These are phyloP conservation scores for Acrocera orbiculus DNA, from an alignment of 2,888 invertebrate genomes.

Conservation along the genomic window DNA sequence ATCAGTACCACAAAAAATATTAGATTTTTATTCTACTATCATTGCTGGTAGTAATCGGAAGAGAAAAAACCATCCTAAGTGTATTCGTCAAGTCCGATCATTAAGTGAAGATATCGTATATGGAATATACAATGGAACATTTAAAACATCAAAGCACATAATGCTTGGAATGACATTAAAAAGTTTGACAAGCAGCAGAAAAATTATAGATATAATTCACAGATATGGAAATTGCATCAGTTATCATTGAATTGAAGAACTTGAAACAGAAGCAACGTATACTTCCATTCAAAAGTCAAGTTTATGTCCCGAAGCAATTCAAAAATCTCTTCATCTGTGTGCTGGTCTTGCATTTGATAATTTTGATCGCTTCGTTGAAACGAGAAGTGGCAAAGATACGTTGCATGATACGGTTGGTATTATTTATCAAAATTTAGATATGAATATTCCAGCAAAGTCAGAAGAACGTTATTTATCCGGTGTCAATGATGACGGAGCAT, in stretches of 20 bases:
- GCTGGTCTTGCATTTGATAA: conserved; percentile 19
- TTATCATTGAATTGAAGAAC: conserved; percentile 16
- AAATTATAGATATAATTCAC: conserved; percentile 18
- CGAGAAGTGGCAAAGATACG: conserved; percentile 19
- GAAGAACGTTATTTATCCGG: no score
- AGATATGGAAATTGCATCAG: conserved; percentile 19
- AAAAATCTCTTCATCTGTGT: conserved; percentile 9
- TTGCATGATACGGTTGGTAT: conserved; percentile 23
- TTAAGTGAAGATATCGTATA: conserved; percentile 15
- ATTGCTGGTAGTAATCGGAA: no score
- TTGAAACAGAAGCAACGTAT: conserved; percentile 17
- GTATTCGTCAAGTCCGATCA: no score
- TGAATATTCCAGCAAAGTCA: no score
- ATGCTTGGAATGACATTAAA: conserved; percentile 19
- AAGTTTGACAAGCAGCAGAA: conserved; percentile 17
- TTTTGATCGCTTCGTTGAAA: conserved; percentile 19
- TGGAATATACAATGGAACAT: conserved; percentile 12
- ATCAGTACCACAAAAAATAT: no score
- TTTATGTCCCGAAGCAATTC: conserved; percentile 15
- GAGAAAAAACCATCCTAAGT: no score
- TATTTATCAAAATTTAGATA: no score
- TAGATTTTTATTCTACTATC: no score
- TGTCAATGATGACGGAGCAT: no score
- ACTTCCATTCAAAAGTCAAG: conserved; percentile 10
- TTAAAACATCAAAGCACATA: conserved; percentile 17